phyloP scores from a whole-genome alignment of 2,113 vertebrate species.

The Tragelaphus imberbis region DNA sequence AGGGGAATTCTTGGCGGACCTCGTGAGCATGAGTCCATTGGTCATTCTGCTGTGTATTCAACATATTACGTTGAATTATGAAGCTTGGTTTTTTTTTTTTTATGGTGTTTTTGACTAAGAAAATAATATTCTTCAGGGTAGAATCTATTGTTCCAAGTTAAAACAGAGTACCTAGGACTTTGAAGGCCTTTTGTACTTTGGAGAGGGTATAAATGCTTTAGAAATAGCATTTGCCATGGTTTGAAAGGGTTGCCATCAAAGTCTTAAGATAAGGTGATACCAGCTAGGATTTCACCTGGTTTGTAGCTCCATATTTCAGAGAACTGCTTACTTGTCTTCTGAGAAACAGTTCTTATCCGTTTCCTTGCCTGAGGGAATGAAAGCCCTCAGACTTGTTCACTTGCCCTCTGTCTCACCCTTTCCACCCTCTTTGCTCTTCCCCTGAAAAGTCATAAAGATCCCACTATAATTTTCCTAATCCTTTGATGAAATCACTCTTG shows the following conservation, averaged over 20 bases:
- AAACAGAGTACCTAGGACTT: background rate
- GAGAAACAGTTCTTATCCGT: background rate
- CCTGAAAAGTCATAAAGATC: background rate
- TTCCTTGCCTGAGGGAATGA: slow-evolving; percentile 19
- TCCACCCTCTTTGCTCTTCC: background rate
- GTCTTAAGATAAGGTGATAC: background rate
- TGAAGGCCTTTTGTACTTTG: slow-evolving; percentile 6
- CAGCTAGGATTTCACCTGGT: background rate
- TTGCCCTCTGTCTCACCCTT: no score
- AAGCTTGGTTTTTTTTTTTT: background rate
- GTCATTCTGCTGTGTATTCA: background rate
- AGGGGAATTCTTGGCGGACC: background rate
- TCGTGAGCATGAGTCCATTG: background rate
- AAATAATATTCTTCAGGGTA: background rate
- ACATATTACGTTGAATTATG: background rate
- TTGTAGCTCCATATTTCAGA: slow-evolving; percentile 10
- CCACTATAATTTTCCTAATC: background rate
- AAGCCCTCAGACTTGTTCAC: background rate
- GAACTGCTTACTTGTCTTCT: background rate
- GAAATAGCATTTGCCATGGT: background rate
- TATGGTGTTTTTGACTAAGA: background rate
- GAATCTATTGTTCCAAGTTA: background rate
- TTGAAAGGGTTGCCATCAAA: background rate
- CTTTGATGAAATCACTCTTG: background rate
- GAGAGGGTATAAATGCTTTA: background rate